phyloP scores from a whole-genome alignment of 2,797 vertebrate species.

The Echiichthys vipera region DNA sequence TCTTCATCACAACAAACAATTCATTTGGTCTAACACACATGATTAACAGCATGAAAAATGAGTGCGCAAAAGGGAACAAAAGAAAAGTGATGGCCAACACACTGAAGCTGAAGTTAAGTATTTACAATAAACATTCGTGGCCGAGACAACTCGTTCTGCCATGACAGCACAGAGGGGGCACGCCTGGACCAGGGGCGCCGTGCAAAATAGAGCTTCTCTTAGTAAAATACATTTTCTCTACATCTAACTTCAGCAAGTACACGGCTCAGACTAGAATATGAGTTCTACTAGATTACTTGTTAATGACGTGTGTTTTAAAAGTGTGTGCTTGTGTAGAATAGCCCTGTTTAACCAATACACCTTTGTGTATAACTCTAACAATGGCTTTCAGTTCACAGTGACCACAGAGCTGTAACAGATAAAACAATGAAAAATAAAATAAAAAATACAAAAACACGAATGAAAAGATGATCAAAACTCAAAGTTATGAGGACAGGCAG shows the following conservation, averaged over 20 bases:
- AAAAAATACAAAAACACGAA: conserved; percentile 65
- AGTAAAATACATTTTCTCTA: conserved; percentile 82
- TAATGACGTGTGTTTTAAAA: conserved; percentile 28
- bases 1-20: conserved; percentile 22
- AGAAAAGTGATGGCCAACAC: conserved; percentile 38
- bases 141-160: conserved; percentile 42
- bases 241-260: conserved; percentile 73
- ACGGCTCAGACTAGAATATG: conserved; percentile 67
- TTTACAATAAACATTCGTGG: conserved; percentile 61
- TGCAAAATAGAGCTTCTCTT: conserved; percentile 85
- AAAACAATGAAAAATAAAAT: conserved; percentile 33
- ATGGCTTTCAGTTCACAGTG: conserved; percentile 54
- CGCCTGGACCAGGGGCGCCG: conserved; percentile 44
- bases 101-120: conserved; percentile 47
- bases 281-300: conserved; percentile 38
- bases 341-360: conserved; percentile 27
- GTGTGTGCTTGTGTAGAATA: conserved; percentile 1
- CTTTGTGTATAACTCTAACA: conserved; percentile 36
- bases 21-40: conserved; percentile 46
- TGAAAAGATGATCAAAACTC: conserved; percentile 88
- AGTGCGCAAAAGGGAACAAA: conserved; percentile 9
- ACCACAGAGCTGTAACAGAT: conserved; percentile 39
- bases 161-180: conserved; percentile 49
- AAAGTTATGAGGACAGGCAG: conserved; percentile 93
- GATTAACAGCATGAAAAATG: conserved; percentile 39